Evolutionary conservation across 2,113 vertebrate genomes (phyloP), one percentile per base, ranked within the genome.

Genomic region (Abramis brama): DNA sequence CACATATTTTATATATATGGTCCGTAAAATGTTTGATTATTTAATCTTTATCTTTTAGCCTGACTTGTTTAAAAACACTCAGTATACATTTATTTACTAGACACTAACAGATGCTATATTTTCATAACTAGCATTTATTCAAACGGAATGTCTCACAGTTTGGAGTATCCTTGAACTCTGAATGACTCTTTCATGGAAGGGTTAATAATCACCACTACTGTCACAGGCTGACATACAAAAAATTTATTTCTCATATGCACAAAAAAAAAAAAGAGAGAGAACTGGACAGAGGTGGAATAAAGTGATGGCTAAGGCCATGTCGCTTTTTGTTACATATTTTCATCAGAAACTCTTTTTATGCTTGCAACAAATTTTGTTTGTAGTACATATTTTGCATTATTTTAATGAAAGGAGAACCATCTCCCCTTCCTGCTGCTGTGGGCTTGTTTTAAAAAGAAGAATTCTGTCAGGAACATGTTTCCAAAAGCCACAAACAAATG

Each of bases 191-290:
- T 91, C 89, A 89, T 86, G 91, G 55, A 59, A 80, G 89, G 88
- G 89, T 92, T 92, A 92, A 94, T 91, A 92, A 93, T 90, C 91
- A 94, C 87, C 79, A 89, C 91, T 79, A 82, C 86, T 94, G 93
- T 92, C 91, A 90, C 88, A 87, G 91, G 92, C 91, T 95, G 94
- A 95, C 95, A 95, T 96, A 96, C 91, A 93, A 95, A 97, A 95
- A 96, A 75, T 95, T 96, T 96, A 97, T 97, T 97, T 96, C 90
- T 96, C 92, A 96, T 96, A 95, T 96, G 95, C 95, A 95, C 94
- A 94, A 93, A 92, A 91, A 91, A 93, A 92, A 92, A 91, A 45
- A 15, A 15, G 4, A 43, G 8, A 62, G 8, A 91, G 90, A 94
- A 90, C 94, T 92, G 89, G 96, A 96, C 93, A 94, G 91, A 96